Base-by-base conservation (phyloP, 2,113 vertebrate genomes). In the Oplegnathus fasciatus region DNA sequence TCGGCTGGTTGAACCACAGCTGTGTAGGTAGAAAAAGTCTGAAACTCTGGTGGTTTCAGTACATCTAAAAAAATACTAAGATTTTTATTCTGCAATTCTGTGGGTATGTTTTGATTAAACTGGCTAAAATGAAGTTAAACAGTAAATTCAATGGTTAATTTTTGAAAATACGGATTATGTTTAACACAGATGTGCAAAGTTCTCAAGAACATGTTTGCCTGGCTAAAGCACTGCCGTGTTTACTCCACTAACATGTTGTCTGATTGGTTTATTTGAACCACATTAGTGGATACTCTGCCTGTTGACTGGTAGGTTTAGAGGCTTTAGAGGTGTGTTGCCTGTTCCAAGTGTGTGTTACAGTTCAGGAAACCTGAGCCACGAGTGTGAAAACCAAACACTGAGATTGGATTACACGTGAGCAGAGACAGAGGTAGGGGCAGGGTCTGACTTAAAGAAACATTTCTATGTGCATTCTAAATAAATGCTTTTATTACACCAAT, bases 311-410 rank as follows among this genome's bases (percentile, higher is more conserved):
- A n/a, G 42, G 13, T 52, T 64, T 18, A 20, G 15, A 48, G 42
- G 40, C 14, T 69, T 70, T 50, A 70, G 10, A 30, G 26, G 26
- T 34, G 77, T 50, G 75, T 50, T 9, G 6, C 18, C 73, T n/a
- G 52, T 32, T 69, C 65, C 10, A 32, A 14, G 71, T 20, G 32
- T 52, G 57, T 32, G 64, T 44, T 22, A 61, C 30, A 55, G 28
- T 57, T 83, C 54, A 40, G 14, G 28, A 46, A 75, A 80, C 71
- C 17, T 9, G 62, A 64, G 58, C 32, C 26, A 7, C 1, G 5
- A 57, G 42, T 34, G 54, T 69, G 40, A 60, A 86, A 87, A 66
- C 69, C 50, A 75, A 70, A 87, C 62, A 28, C 79, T n/a, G 34
- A 57, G 75, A 24, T 70, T 64, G 40, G 55, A 58, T 79, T 64